These are phyloP conservation scores for Ylistrum balloti DNA, from an alignment of 1,140 invertebrate genomes.

Conservation along the genomic window DNA sequence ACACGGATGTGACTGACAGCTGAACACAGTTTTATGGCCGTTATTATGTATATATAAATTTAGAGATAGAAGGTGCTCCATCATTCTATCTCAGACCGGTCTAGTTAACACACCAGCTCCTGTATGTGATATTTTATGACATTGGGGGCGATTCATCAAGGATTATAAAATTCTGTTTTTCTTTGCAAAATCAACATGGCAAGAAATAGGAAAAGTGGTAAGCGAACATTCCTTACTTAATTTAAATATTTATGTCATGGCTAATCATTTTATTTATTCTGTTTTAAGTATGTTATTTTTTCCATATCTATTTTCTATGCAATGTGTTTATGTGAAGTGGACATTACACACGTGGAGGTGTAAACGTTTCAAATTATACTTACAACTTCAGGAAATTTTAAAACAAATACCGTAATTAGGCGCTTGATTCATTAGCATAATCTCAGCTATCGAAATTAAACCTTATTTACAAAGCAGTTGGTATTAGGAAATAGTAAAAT, in stretches of 20 bases:
- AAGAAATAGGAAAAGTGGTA: constrained; percentile 11
- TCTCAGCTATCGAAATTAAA: too few relatives aligned
- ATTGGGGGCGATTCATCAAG: neutral
- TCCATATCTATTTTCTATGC: too few relatives aligned
- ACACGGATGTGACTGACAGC: neutral
- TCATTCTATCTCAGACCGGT: neutral
- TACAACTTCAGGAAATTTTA: too few relatives aligned
- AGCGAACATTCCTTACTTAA: neutral
- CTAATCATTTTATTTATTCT: neutral
- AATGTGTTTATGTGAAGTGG: too few relatives aligned
- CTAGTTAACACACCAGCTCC: neutral
- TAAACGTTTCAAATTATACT: too few relatives aligned
- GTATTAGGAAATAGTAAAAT: too few relatives aligned
- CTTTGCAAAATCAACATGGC: neutral
- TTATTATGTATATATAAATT: constrained; percentile 2
- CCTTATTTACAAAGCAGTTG: too few relatives aligned
- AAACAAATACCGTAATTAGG: too few relatives aligned
- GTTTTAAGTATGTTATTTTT: too few relatives aligned
- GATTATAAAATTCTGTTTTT: neutral
- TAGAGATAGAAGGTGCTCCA: neutral
- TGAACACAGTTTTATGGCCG: neutral
- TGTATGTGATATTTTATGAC: neutral
- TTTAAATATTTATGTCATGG: neutral
- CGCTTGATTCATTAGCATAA: too few relatives aligned
- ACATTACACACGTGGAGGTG: too few relatives aligned